Conservation (phyloP, 2,113 vertebrate species). For the Chamaea fasciata region DNA sequence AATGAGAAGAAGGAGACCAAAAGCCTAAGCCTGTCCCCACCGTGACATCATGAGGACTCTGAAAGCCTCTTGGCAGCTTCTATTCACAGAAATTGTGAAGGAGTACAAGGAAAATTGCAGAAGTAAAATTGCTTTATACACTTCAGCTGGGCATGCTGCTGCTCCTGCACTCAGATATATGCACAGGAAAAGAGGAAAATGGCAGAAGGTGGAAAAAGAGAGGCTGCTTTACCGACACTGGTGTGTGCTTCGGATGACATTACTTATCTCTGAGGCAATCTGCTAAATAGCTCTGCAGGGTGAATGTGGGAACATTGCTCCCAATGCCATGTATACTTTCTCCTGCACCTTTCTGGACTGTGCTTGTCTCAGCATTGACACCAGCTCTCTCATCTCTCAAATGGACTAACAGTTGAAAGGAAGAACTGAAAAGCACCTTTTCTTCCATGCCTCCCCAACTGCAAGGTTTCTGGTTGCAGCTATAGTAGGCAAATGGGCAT, state of each 20-base stretch:
- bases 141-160: not conserved
- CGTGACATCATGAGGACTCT: not conserved
- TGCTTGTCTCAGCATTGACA: not conserved
- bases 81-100: not conserved
- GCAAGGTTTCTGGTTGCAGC: not conserved
- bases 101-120: not conserved
- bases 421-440: not conserved
- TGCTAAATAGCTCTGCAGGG: not conserved
- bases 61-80: not conserved
- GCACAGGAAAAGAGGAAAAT: not conserved
- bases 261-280: not conserved
- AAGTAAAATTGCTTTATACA: not conserved
- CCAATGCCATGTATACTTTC: not conserved
- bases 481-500: not conserved
- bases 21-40: not conserved
- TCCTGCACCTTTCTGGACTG: not conserved
- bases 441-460: not conserved
- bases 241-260: not conserved
- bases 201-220: not conserved
- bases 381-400: not conserved
- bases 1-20: not conserved
- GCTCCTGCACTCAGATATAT: accelerated
- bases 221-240: not conserved
- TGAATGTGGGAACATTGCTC: not conserved
- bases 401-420: not conserved